Base-by-base conservation (phyloP, 2,113 vertebrate genomes). In the Brachyhypopomus occidentalis region DNA sequence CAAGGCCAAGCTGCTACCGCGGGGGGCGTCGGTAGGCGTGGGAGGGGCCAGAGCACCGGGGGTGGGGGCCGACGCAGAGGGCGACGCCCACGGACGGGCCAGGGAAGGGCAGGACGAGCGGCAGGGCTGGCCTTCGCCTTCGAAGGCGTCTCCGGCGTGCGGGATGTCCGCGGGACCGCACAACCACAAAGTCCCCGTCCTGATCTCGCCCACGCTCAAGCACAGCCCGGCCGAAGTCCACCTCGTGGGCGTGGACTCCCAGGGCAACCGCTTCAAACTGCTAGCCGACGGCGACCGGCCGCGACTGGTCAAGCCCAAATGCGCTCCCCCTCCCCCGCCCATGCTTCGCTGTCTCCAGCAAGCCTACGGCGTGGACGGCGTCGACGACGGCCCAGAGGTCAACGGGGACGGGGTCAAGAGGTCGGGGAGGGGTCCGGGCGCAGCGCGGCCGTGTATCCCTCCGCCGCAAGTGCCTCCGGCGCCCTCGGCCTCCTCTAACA, bases 211-310 rank as follows among this genome's bases (percentile, higher is more conserved):
- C 77, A 97, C 97, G 34, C 90, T 96, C 84, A 98, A 97, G 92
- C 95, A 97, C 88, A 94, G 94, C 90, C 93, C 96, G 41, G 95
- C 95, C 1, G 97, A 98, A 0, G 95, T 95, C 86, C 97, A 98
- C 91, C 93, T 97, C 74, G 96, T 99, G 41, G 98, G 96, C 81
- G 95, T 97, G 80, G 98, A 99, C 95, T 99, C 98, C 93, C 96
- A 98, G 95, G 98, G 98, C 92, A 98, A 99, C 90, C 97, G 96
- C 83, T 99, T 99, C 89, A 98, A 98, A 91, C 95, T 99, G 90
- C 94, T 99, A 81, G 95, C 96, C 11, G 98, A 86, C 69, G 97
- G 88, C 90, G 97, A 99, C 92, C 92, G 96, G 84, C 96, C 96
- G 55, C 94, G 96, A 63, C 94, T 97, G 34, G 94, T 99, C 74